phyloP scores from a whole-genome alignment of 2,888 invertebrate species.

The Drosophila austrosaltans region DNA sequence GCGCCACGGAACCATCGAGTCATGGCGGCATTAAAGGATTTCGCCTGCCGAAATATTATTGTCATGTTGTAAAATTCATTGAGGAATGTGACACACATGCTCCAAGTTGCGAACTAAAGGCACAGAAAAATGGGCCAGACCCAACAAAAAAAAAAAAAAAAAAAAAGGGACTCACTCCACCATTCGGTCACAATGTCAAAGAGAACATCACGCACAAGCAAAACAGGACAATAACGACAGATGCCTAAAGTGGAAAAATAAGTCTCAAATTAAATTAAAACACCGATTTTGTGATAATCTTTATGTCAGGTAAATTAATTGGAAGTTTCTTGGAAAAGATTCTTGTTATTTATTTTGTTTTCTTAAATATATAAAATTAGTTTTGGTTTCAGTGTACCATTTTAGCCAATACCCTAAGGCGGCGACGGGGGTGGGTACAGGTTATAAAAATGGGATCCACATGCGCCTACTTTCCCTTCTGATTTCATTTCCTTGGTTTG shows the following conservation, averaged over 20 bases:
- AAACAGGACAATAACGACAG: conserved; percentile 35
- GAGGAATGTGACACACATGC: conserved; percentile 25
- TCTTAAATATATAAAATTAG: background rate
- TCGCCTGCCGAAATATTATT: conserved; percentile 27
- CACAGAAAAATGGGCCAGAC: conserved; percentile 28
- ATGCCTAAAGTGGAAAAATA: conserved; percentile 27
- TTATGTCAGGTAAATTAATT: background rate
- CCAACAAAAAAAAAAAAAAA: conserved; percentile 5
- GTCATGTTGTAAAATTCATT: conserved; percentile 45
- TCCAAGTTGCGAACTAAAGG: background rate
- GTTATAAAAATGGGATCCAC: conserved; percentile 45
- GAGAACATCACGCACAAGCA: conserved; percentile 46
- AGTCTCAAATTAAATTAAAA: background rate
- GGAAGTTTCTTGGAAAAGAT: background rate
- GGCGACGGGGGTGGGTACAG: background rate
- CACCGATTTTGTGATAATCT: background rate
- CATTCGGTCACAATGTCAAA: conserved; percentile 69
- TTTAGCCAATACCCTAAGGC: background rate
- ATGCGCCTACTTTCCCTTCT: conserved; percentile 54
- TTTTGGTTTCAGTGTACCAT: background rate
- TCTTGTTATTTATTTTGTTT: no score
- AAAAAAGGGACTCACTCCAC: conserved; percentile 5
- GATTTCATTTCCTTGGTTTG: conserved; percentile 9
- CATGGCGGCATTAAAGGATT: conserved; percentile 39
- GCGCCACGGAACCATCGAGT: conserved; percentile 15